phyloP scores from a whole-genome alignment of 2,113 vertebrate genomes.

The Formicarius rufipectus region DNA sequence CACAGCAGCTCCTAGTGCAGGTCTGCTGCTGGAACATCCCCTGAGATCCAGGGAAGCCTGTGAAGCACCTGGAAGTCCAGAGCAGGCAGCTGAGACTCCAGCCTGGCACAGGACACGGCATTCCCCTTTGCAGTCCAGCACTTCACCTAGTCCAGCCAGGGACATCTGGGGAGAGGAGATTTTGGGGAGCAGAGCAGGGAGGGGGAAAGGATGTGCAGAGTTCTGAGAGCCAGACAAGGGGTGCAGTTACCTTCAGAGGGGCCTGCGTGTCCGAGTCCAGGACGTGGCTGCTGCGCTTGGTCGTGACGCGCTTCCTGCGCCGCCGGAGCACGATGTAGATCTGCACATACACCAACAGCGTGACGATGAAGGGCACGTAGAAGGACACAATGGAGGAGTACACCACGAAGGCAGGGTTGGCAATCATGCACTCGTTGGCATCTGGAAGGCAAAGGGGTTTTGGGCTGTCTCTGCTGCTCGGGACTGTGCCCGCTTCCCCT shows the following conservation, averaged over 20 bases:
- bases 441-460: slow-evolving; percentile 61
- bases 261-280: slow-evolving; percentile 66
- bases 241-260: slow-evolving; percentile 74
- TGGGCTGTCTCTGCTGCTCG: background rate
- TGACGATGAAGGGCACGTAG: slow-evolving; percentile 86
- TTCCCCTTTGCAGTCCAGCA: fast-evolving
- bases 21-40: background rate
- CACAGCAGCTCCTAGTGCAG: background rate
- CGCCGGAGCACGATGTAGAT: slow-evolving; percentile 81
- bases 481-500: background rate
- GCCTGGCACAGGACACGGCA: background rate
- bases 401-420: slow-evolving; percentile 84
- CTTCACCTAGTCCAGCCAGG: background rate
- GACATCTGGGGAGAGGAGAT: background rate
- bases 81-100: fast-evolving
- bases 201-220: background rate
- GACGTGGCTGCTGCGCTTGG: slow-evolving; percentile 76
- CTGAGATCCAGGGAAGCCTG: background rate
- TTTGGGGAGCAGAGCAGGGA: background rate
- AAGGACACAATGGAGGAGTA: slow-evolving; percentile 86
- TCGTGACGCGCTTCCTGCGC: slow-evolving; percentile 81
- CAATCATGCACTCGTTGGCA: slow-evolving; percentile 81
- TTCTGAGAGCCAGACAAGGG: background rate
- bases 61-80: background rate
- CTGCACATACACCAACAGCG: slow-evolving; percentile 84